A percentile compares a stretch with the other conserved stretches of the same genome.
Evolutionary conservation across 2,888 invertebrate genomes (phyloP).

Genomic region (Macropis europaea): DNA sequence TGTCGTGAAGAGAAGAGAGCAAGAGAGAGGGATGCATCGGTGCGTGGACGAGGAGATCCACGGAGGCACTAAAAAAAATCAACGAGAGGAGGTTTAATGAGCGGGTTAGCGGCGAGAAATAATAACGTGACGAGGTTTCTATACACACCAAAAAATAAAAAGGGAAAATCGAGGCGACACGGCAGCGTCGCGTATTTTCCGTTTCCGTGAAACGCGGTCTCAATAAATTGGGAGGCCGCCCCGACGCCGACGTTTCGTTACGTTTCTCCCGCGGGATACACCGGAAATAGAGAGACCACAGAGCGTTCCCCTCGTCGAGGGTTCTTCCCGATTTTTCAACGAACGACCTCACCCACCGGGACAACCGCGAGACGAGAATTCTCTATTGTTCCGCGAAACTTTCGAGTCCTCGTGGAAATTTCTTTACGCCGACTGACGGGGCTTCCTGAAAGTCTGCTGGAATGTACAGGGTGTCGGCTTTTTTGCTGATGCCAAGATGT

Average conservation of each 20-base stretch:
- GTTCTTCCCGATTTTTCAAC: slow-evolving; percentile 21
- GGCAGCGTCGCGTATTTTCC: slow-evolving; percentile 34
- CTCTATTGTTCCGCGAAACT: neutral
- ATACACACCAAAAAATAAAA: slow-evolving; percentile 22
- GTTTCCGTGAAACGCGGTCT: slow-evolving; percentile 37
- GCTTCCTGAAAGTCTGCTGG: too few species aligned
- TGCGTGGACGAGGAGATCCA: slow-evolving; percentile 60
- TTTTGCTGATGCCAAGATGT: too few species aligned
- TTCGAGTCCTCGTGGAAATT: neutral
- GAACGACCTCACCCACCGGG: neutral
- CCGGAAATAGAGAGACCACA: slow-evolving; percentile 16
- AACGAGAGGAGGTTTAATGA: slow-evolving; percentile 58
- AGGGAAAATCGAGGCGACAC: slow-evolving; percentile 8
- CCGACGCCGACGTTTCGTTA: slow-evolving; percentile 10
- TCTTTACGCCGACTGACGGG: too few species aligned
- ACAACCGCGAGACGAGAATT: neutral
- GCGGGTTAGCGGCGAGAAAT: slow-evolving; percentile 57
- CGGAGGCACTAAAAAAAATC: slow-evolving; percentile 44
- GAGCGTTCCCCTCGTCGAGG: slow-evolving; percentile 28
- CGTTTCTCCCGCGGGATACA: slow-evolving; percentile 24
- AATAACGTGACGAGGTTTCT: slow-evolving; percentile 55
- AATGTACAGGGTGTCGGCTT: too few species aligned
- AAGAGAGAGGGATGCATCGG: slow-evolving; percentile 58
- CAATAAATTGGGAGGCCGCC: slow-evolving; percentile 38
- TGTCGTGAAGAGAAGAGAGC: slow-evolving; percentile 11